Conservation (phyloP, 30 jellyfish, hydroid and myxozoan species). For the Cassiopea xamachana region DNA sequence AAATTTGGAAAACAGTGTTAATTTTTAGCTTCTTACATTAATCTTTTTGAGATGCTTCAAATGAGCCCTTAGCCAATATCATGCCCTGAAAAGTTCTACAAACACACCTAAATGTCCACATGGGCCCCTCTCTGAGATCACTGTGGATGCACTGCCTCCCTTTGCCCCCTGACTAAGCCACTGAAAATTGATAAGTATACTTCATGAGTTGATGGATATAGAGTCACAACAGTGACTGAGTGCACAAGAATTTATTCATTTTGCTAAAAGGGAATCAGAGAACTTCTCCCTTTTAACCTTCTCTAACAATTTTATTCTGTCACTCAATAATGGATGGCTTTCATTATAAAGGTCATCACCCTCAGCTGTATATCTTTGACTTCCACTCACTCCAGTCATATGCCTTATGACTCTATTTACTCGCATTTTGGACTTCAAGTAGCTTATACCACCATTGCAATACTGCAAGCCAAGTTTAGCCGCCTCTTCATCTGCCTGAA, state of each 20-base stretch:
- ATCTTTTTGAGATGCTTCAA: no score
- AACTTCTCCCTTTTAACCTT: slow-evolving; percentile 11
- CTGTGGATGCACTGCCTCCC: no score
- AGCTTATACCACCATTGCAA: slow-evolving; percentile 87
- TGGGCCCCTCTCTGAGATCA: no score
- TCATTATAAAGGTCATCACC: slow-evolving; percentile 74
- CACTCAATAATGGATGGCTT: slow-evolving; percentile 78
- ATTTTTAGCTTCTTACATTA: no score
- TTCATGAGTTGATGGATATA: no score
- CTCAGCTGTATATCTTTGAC: slow-evolving; percentile 46
- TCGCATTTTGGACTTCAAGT: slow-evolving; percentile 60
- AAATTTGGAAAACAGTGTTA: no score
- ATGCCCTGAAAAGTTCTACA: no score
- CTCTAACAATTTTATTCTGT: slow-evolving; percentile 64
- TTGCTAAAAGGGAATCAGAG: background rate
- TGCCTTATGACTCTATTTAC: slow-evolving; percentile 76
- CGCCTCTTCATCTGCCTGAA: slow-evolving; percentile 75
- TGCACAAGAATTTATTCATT: background rate
- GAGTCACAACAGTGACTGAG: no score
- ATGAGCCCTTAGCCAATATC: no score
- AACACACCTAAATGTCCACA: no score
- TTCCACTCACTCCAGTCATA: slow-evolving; percentile 72
- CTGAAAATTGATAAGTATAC: no score
- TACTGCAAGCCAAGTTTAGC: slow-evolving; percentile 75
- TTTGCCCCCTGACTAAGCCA: no score